Conservation (phyloP, 2,797 vertebrate species). For the Melanitta fusca region DNA sequence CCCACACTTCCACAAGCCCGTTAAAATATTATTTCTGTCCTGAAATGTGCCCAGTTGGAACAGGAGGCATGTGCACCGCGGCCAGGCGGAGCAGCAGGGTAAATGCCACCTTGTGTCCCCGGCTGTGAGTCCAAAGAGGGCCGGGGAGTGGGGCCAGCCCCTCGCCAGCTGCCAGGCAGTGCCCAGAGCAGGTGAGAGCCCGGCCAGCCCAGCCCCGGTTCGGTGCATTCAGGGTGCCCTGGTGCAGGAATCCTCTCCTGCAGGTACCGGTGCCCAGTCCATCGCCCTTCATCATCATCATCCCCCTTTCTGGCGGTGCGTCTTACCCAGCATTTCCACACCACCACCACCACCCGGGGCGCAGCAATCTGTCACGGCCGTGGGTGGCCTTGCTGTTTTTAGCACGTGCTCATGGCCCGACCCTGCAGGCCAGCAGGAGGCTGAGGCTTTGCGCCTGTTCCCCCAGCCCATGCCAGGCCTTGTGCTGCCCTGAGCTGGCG, state of each 20-base stretch:
- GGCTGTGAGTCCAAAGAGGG: not conserved
- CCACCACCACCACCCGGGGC: not conserved
- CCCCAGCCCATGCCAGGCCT: not conserved
- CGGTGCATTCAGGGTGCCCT: not conserved
- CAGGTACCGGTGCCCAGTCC: not conserved
- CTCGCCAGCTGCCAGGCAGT: not conserved
- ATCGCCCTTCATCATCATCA: not conserved
- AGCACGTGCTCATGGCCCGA: not conserved
- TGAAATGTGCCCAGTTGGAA: not conserved
- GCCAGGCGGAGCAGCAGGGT: not conserved
- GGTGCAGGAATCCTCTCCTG: not conserved
- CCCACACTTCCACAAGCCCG: not conserved
- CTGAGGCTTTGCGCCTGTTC: not conserved
- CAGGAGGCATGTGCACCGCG: not conserved
- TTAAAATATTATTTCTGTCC: not conserved
- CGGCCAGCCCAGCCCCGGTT: not conserved
- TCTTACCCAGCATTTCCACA: not conserved
- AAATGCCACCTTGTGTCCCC: not conserved
- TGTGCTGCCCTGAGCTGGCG: not conserved
- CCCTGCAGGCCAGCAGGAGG: rapidly evolving
- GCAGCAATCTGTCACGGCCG: not conserved
- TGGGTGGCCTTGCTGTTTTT: not conserved
- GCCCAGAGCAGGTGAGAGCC: not conserved
- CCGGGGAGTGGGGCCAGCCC: not conserved
- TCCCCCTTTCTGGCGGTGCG: not conserved